Percentiles rank a stretch among this genome's conserved stretches.
Evolutionary conservation across 1,140 invertebrate genomes (phyloP).

Genomic region (Pinna nobilis): DNA sequence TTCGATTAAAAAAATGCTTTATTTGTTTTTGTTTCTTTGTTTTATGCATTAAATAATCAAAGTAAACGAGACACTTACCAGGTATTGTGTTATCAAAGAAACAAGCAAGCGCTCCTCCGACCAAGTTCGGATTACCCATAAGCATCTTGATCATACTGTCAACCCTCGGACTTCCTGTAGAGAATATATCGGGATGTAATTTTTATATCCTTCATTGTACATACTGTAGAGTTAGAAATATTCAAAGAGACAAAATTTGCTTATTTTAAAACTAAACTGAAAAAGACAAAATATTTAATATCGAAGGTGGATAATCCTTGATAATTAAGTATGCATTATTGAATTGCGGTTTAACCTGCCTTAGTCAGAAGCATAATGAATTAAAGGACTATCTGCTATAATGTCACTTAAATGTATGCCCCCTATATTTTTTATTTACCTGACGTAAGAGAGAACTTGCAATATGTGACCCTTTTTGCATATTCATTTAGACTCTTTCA

Average conservation of each 20-base stretch:
- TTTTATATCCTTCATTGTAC: background rate
- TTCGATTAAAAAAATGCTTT: background rate
- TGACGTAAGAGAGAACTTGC: too few relatives aligned
- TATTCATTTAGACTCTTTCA: too few relatives aligned
- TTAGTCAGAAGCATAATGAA: too few relatives aligned
- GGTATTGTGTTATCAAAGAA: conserved; percentile 74
- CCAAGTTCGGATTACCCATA: conserved; percentile 70
- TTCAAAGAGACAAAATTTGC: background rate
- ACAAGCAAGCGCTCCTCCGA: conserved; percentile 71
- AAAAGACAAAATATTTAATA: background rate
- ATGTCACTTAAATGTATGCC: too few relatives aligned
- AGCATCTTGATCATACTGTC: conserved; percentile 51
- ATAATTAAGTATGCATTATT: too few relatives aligned
- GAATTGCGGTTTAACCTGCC: too few relatives aligned
- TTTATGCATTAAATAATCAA: too few relatives aligned
- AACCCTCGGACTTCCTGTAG: conserved; percentile 47
- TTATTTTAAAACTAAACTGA: background rate
- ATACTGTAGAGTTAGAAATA: background rate
- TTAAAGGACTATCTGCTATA: too few relatives aligned
- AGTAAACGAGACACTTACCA: too few relatives aligned
- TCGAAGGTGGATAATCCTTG: background rate
- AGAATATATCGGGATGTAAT: background rate
- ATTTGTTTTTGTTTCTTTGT: background rate
- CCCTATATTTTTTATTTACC: too few relatives aligned
- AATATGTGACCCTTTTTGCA: too few relatives aligned